Conservation (phyloP, 1,140 invertebrate species). For the Calliphora vicina region DNA sequence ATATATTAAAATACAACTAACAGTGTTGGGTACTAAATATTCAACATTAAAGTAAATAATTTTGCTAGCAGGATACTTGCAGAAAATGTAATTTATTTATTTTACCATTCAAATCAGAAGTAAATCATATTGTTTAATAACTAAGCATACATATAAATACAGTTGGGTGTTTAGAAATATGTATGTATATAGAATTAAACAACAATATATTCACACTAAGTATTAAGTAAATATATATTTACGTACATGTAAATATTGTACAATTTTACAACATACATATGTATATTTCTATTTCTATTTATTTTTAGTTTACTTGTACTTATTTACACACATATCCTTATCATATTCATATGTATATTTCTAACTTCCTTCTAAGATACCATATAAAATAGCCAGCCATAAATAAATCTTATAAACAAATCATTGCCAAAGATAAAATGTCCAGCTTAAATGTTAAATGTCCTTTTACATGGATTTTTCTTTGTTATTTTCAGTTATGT, state of each 20-base stretch:
- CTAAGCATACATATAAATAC: neutral
- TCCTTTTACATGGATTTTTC: conserved; percentile 8
- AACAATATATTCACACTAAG: too few relatives aligned
- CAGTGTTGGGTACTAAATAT: neutral
- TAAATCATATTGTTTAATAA: neutral
- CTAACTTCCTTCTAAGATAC: neutral
- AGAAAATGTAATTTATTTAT: neutral
- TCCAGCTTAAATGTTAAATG: conserved; percentile 26
- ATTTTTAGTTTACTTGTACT: too few relatives aligned
- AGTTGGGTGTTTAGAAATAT: too few relatives aligned
- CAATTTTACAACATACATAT: too few relatives aligned
- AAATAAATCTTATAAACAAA: conserved; percentile 30
- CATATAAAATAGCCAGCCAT: neutral
- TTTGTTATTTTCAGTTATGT: neutral
- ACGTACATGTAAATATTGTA: too few relatives aligned
- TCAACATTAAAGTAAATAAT: neutral
- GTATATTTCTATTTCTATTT: too few relatives aligned
- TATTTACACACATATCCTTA: too few relatives aligned
- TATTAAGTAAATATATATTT: too few relatives aligned
- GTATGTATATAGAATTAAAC: neutral
- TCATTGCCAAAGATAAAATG: conserved; percentile 20
- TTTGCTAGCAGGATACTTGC: neutral
- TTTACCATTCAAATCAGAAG: neutral
- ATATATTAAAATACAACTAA: neutral
- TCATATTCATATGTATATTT: too few relatives aligned